phyloP scores from a whole-genome alignment of 2,888 invertebrate genomes.

The Platerodrilus igneus region DNA sequence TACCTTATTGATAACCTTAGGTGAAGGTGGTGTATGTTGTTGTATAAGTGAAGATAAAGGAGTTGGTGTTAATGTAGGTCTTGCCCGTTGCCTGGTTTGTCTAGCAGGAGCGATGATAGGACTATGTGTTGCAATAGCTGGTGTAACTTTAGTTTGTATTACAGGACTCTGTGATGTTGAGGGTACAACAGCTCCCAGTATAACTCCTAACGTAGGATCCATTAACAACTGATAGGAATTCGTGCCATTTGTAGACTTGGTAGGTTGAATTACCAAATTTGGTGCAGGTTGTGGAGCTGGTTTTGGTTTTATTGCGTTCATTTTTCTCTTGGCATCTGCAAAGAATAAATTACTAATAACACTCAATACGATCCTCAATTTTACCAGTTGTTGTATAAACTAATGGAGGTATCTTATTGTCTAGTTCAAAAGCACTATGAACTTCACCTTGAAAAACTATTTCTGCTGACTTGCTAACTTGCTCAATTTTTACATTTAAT shows the following conservation, averaged over 20 bases:
- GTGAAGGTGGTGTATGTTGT: neutral
- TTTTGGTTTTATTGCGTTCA: constrained; percentile 8
- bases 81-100: constrained; percentile 9
- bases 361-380: neutral
- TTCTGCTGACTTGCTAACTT: constrained; percentile 58
- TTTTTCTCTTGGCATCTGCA: constrained; percentile 13
- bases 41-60: neutral
- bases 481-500: constrained; percentile 58
- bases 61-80: neutral
- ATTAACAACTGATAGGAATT: constrained; percentile 49
- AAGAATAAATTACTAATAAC: neutral
- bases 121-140: constrained; percentile 10
- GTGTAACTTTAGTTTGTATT: constrained; percentile 2
- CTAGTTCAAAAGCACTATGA: constrained; percentile 60
- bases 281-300: constrained; percentile 17
- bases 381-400: neutral
- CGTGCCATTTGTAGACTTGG: constrained; percentile 21
- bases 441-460: constrained; percentile 63
- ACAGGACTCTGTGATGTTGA: constrained; percentile 12
- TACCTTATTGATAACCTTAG: neutral
- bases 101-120: constrained; percentile 7
- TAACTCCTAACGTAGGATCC: constrained; percentile 50
- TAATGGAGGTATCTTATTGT: constrained; percentile 15
- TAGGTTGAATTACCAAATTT: constrained; percentile 24
- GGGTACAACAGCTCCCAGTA: constrained; percentile 46